Percentiles rank a stretch among this genome's conserved stretches.
phyloP scores from a whole-genome alignment of 1,140 invertebrate species.

The Cotesia vestalis region DNA sequence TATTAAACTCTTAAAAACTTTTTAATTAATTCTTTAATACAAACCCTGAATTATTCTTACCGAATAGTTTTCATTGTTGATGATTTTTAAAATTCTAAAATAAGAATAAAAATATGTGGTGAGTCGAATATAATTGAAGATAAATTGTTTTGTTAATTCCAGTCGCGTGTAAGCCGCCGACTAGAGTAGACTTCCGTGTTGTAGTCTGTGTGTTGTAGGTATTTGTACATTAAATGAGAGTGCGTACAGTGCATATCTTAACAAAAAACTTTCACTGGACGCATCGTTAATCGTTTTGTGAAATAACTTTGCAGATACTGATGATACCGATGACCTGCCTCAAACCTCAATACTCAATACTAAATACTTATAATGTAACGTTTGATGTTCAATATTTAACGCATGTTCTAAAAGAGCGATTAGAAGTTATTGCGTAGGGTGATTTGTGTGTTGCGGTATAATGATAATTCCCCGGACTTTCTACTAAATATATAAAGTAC shows the following conservation, averaged over 20 bases:
- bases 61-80: too few species aligned
- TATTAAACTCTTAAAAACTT: too few species aligned
- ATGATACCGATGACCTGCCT: conserved; percentile 15
- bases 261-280: conserved; percentile 8
- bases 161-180: too few species aligned
- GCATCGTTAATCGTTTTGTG: not conserved
- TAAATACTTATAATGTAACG: not conserved
- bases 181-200: not conserved
- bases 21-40: too few species aligned
- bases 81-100: too few species aligned
- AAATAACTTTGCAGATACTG: not conserved
- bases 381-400: too few species aligned
- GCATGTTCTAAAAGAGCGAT: not conserved
- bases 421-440: too few species aligned
- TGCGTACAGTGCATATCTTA: conserved; percentile 12
- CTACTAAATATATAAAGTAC: too few species aligned
- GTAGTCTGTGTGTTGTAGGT: not conserved
- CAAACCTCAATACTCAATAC: not conserved
- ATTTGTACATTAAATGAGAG: not conserved
- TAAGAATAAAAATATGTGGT: not conserved
- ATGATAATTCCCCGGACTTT: too few species aligned
- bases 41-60: too few species aligned
- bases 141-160: too few species aligned
- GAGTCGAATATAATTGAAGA: conserved; percentile 2
- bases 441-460: too few species aligned